Evolutionary conservation across 2,888 invertebrate genomes (phyloP), one percentile per base, ranked within the genome.

Genomic region (Campopleginae sp.): DNA sequence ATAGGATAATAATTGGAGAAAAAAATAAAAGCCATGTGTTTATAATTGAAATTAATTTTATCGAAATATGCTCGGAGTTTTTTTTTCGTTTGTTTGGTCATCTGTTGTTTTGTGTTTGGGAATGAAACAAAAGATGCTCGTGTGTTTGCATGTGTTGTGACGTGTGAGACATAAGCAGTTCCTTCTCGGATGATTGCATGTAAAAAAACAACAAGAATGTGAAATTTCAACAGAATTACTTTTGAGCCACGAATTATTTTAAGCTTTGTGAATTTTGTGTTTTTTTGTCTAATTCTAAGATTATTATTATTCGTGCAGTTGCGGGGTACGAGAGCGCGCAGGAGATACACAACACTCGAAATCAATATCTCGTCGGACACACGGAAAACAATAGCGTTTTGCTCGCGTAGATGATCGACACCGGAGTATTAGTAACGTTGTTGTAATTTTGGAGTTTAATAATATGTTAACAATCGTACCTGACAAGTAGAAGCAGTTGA

Each of bases 401-500:
- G 77, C 77, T 48, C 71, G 58, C 86, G 44, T 31, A 58, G 27
- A 68, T 42, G 54, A 54, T n/a, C 17, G 23, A 65, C 23, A 33
- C 12, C n/a, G 19, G 3, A 23, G 23, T 48, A 58, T 17, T 42
- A 27, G 23, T 46, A 65, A 61, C 27, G 10, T 33, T 38, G 33
- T 68, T 82, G 46, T 68, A 12, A 8, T 27, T 65, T 63, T 38
- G 33, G 68, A 54, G 58, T 46, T 75, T 78, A 17, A 68, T n/a
- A 63, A 63, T 23, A 14, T 33, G 48, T 7, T 51, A 77, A 54
- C 72, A 75, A 33, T 46, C 94, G 95, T 94, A 97, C 98, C 98
- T 95, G 97, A 96, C 95, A 98, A 94, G 94, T 98, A 98, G 94
- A 98, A 98, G 95, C 97, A 97, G 95, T 98, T 98, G 94, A 97